phyloP scores from a whole-genome alignment of 2,888 invertebrate genomes.

The Oligia strigilis region DNA sequence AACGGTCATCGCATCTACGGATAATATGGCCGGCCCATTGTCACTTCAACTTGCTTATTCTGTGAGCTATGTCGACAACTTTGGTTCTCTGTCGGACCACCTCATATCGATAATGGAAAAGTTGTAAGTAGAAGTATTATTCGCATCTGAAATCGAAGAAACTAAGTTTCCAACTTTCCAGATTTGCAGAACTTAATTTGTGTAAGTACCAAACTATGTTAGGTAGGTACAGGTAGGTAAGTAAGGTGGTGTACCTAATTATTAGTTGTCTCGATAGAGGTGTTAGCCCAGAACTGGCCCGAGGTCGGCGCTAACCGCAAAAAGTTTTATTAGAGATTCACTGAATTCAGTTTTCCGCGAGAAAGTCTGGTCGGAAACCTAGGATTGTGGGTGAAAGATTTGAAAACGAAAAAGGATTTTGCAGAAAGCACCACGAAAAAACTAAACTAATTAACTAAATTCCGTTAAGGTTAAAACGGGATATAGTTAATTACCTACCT shows the following conservation, averaged over 20 bases:
- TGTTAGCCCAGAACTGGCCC: background rate
- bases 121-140: background rate
- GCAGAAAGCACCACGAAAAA: background rate
- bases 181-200: constrained; percentile 11
- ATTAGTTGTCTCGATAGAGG: constrained; percentile 19
- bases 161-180: constrained; percentile 11
- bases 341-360: constrained; percentile 22
- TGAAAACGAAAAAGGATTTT: background rate
- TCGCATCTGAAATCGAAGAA: background rate
- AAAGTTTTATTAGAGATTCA: constrained; percentile 24
- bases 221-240: background rate
- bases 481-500: background rate
- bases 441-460: background rate
- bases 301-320: constrained; percentile 13
- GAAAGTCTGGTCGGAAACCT: background rate
- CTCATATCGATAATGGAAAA: background rate
- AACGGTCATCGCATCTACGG: too few species aligned
- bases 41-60: too few species aligned
- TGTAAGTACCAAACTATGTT: background rate
- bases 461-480: background rate
- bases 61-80: too few species aligned
- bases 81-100: too few species aligned
- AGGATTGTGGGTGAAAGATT: constrained; percentile 9
- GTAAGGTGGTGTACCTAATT: constrained; percentile 8
- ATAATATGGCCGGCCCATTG: too few species aligned